Evolutionary conservation across 2,113 vertebrate genomes (phyloP).

Genomic region (Archocentrus centrarchus): DNA sequence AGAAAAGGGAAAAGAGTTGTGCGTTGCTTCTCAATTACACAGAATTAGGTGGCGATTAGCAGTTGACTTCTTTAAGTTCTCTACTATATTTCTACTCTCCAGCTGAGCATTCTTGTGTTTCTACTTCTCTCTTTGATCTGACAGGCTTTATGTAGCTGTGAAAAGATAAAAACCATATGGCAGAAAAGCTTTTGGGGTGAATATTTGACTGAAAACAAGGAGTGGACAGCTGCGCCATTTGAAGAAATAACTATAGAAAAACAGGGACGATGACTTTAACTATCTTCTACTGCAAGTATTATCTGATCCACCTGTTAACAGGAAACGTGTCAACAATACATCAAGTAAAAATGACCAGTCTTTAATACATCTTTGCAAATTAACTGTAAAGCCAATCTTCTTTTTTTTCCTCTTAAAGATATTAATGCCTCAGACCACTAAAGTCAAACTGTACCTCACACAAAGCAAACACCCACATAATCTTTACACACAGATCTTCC

Average conservation of each 20-base stretch:
- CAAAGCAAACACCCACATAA: neutral
- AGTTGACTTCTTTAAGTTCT: slow-evolving; percentile 36
- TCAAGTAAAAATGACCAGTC: neutral
- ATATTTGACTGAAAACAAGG: slow-evolving; percentile 28
- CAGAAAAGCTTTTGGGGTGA: slow-evolving; percentile 25
- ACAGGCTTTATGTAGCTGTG: neutral
- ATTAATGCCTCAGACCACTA: neutral
- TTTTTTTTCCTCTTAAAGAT: neutral
- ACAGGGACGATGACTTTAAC: neutral
- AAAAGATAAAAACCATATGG: slow-evolving; percentile 40
- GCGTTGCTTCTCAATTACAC: slow-evolving; percentile 60
- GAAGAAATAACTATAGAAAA: neutral
- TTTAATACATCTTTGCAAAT: neutral
- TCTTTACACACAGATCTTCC: neutral
- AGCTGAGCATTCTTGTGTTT: slow-evolving; percentile 12
- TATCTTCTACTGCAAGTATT: neutral
- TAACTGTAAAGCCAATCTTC: neutral
- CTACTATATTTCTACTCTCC: slow-evolving; percentile 42
- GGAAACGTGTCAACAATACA: neutral
- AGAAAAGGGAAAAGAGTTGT: slow-evolving; percentile 56
- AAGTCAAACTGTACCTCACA: neutral
- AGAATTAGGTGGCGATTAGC: slow-evolving; percentile 59
- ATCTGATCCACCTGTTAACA: neutral
- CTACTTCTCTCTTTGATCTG: slow-evolving; percentile 22
- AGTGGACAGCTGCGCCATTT: slow-evolving; percentile 26